These are phyloP conservation scores for Trypoxylus dichotomus DNA, from an alignment of 1,140 invertebrate species.

Conservation along the genomic window DNA sequence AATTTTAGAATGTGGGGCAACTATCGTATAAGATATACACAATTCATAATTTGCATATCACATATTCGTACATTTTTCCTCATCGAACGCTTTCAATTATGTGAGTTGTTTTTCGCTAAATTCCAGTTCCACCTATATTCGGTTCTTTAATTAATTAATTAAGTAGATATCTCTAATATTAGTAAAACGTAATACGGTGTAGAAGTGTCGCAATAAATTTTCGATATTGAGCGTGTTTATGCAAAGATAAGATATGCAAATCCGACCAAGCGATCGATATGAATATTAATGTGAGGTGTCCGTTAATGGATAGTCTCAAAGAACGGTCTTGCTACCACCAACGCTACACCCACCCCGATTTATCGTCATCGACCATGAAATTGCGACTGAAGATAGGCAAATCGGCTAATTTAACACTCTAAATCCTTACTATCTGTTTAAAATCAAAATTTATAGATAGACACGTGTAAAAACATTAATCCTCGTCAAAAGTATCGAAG, in stretches of 20 bases:
- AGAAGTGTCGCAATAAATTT: conserved; percentile 24
- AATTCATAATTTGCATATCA: too few species aligned
- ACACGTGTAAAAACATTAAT: too few species aligned
- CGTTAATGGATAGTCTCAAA: conserved; percentile 17
- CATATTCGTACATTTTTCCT: too few species aligned
- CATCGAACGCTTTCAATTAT: background rate
- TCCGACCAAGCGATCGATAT: conserved; percentile 24
- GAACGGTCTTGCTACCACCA: conserved; percentile 8
- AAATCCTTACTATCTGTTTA: background rate
- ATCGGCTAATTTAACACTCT: background rate
- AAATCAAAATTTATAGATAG: background rate
- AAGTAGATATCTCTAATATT: conserved; percentile 24
- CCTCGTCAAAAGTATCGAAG: too few species aligned
- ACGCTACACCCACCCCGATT: background rate
- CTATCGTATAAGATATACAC: too few species aligned
- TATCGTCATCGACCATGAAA: background rate
- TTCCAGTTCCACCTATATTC: conserved; percentile 10
- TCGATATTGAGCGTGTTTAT: conserved; percentile 30
- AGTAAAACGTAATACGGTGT: conserved; percentile 15
- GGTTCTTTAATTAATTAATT: conserved; percentile 27
- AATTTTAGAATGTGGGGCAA: too few species aligned
- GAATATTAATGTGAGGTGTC: conserved; percentile 24
- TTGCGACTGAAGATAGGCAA: background rate
- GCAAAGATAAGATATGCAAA: conserved; percentile 26
- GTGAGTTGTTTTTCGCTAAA: background rate